Evolutionary conservation across 2,113 vertebrate species (phyloP).

Genomic region (Collichthys lucidus): DNA sequence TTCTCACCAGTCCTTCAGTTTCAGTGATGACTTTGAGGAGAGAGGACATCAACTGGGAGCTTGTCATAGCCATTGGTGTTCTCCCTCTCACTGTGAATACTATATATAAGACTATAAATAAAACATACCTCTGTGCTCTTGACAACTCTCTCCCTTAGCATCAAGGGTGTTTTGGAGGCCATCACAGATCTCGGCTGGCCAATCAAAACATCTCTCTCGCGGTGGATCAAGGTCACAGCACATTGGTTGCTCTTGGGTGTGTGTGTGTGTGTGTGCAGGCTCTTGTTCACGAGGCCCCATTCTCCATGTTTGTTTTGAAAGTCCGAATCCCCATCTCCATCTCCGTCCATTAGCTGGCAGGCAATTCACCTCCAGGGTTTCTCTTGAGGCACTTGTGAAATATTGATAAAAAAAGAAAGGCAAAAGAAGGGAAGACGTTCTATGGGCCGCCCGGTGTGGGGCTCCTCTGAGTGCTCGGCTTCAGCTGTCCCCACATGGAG

Average conservation of each 20-base stretch:
- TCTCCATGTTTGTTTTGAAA: slow-evolving; percentile 93
- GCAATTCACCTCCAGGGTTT: slow-evolving; percentile 93
- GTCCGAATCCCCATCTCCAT: slow-evolving; percentile 94
- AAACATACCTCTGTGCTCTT: slow-evolving; percentile 80
- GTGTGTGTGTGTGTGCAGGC: slow-evolving; percentile 21
- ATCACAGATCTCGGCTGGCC: slow-evolving; percentile 73
- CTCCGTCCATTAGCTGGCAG: slow-evolving; percentile 96
- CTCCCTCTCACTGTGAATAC: slow-evolving; percentile 72
- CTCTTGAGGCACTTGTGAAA: slow-evolving; percentile 98
- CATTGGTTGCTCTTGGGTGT: slow-evolving; percentile 53
- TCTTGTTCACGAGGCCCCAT: slow-evolving; percentile 65
- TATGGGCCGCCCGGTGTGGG: slow-evolving; percentile 70
- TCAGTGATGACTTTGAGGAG: slow-evolving; percentile 71
- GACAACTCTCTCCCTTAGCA: slow-evolving; percentile 72
- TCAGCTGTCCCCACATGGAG: slow-evolving; percentile 69
- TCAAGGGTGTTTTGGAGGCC: slow-evolving; percentile 78
- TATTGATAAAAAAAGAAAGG: slow-evolving; percentile 94
- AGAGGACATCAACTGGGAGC: slow-evolving; percentile 70
- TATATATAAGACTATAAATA: slow-evolving; percentile 81
- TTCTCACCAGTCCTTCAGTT: slow-evolving; percentile 53
- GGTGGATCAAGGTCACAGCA: slow-evolving; percentile 78
- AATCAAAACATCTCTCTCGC: slow-evolving; percentile 74
- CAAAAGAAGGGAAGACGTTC: slow-evolving; percentile 70
- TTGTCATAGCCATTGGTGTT: slow-evolving; percentile 72
- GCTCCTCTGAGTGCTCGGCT: slow-evolving; percentile 77